Percentiles rank a stretch among this genome's conserved stretches.
Evolutionary conservation across 2,113 vertebrate genomes (phyloP).

Genomic region (Triplophysa dalaica): DNA sequence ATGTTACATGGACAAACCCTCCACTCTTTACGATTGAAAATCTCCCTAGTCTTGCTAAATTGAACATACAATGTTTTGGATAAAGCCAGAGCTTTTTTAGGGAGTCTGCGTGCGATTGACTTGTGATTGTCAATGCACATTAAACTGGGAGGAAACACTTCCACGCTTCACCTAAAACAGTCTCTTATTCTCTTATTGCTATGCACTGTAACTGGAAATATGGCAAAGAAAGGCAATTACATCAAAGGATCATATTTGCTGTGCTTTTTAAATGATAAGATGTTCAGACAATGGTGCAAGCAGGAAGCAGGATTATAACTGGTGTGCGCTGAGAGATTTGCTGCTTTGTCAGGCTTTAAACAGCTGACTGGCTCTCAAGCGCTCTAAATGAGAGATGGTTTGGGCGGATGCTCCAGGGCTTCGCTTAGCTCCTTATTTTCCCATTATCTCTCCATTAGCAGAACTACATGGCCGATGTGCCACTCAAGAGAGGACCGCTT

Average conservation of each 20-base stretch:
- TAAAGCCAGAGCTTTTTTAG: too few species aligned
- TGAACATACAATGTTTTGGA: too few species aligned
- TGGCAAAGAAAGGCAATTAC: conserved; percentile 4
- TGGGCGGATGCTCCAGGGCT: conserved; percentile 30
- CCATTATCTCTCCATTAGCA: conserved; percentile 71
- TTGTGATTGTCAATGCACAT: background rate
- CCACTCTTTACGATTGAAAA: background rate
- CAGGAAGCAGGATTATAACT: conserved; percentile 33
- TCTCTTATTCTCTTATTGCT: background rate
- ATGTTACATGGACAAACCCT: too few species aligned
- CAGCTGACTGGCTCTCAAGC: conserved; percentile 6
- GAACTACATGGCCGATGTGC: conserved; percentile 52
- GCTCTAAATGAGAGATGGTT: conserved; percentile 39
- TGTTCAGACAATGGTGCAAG: conserved; percentile 29
- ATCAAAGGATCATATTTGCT: conserved; percentile 16
- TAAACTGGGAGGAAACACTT: background rate
- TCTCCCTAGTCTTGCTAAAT: too few species aligned
- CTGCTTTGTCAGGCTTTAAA: conserved; percentile 21
- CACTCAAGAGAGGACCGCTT: conserved; percentile 36
- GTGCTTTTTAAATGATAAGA: conserved; percentile 15
- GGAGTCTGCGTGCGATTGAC: too few species aligned
- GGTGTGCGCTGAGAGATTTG: conserved; percentile 27
- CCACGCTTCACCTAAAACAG: background rate
- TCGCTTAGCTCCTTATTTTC: conserved; percentile 58
- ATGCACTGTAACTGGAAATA: background rate